Evolutionary conservation across 2,113 vertebrate species (phyloP).

Genomic region (Cairina moschata): DNA sequence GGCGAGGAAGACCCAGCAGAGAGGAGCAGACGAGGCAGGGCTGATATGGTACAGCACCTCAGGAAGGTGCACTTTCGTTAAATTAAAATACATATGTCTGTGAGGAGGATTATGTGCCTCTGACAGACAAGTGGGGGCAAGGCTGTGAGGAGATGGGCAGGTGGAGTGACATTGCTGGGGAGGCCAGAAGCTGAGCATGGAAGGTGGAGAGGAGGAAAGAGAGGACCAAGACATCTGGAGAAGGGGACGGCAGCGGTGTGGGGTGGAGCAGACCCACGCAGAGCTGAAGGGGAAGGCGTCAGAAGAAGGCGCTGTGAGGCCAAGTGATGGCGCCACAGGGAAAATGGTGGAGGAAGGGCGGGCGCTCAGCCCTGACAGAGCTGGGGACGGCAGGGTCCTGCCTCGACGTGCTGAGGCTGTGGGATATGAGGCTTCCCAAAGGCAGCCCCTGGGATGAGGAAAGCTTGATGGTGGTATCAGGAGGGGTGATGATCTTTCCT

Average conservation of each 20-base stretch:
- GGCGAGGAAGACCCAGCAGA: neutral
- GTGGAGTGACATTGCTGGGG: neutral
- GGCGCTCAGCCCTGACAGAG: neutral
- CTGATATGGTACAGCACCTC: neutral
- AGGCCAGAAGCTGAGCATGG: neutral
- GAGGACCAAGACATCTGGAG: neutral
- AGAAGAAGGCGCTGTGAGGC: neutral
- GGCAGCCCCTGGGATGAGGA: neutral
- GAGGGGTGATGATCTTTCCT: neutral
- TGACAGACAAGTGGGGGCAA: neutral
- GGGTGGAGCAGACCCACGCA: neutral
- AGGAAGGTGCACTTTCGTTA: neutral
- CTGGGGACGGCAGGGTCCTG: neutral
- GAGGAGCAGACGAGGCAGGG: neutral
- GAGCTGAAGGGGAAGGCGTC: neutral
- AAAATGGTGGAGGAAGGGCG: neutral
- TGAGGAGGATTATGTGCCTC: neutral
- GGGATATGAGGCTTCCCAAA: neutral
- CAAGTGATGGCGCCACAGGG: neutral
- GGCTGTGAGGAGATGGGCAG: neutral
- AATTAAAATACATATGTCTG: neutral
- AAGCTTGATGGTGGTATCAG: neutral
- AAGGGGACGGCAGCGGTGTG: neutral
- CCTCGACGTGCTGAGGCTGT: neutral
- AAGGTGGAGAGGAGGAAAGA: neutral